Evolutionary conservation across 2,888 invertebrate genomes (phyloP), one percentile per base, ranked within the genome.

Genomic region (Apodemia zela): DNA sequence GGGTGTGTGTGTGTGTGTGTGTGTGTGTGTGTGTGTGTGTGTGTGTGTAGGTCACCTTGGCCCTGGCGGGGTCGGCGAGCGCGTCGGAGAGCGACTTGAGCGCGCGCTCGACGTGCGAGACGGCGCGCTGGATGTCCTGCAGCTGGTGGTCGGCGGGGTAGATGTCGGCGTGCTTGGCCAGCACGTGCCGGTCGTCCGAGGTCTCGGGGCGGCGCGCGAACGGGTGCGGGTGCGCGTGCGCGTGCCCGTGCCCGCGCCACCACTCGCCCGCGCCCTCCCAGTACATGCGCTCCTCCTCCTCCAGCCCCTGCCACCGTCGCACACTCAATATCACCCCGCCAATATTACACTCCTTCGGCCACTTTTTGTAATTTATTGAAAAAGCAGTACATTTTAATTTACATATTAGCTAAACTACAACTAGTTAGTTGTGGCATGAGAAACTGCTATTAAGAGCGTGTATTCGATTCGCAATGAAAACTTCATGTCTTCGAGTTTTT

Each of bases 161-260:
- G 74, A 99, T 98, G 69, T 96, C 96, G 0, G 97, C 95, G 86
- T 99, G 99, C 75, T 97, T 96, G 61, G 97, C 96, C 83, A 98
- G 94, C 65, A 99, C 97, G 90, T 99, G 98, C 11, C 98, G 95
- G 89, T 99, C 99, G 88, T 99, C 99, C 18, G 96, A 95, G n/a
- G 97, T 97, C 85, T 98, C 98, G 0, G 97, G 96, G 61, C 97
- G 94, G 25, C 98, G 94, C 59, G 94, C 94, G 72, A 88, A 92
- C 45, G 93, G 93, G 15, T 82, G 84, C 79, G 79, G 82, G 72
- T 71, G 64, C 75, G 76, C 79, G 64, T 79, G 84, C 66, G 81
- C 51, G 82, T 70, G 83, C 78, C 72, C 79, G 76, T 25, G 25
- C 25, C 25, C 25, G 25, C 57, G 93, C 87, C 92, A 86, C 86